These are phyloP conservation scores for Nomada goodeniana DNA, from an alignment of 2,888 invertebrate genomes.

Conservation along the genomic window DNA sequence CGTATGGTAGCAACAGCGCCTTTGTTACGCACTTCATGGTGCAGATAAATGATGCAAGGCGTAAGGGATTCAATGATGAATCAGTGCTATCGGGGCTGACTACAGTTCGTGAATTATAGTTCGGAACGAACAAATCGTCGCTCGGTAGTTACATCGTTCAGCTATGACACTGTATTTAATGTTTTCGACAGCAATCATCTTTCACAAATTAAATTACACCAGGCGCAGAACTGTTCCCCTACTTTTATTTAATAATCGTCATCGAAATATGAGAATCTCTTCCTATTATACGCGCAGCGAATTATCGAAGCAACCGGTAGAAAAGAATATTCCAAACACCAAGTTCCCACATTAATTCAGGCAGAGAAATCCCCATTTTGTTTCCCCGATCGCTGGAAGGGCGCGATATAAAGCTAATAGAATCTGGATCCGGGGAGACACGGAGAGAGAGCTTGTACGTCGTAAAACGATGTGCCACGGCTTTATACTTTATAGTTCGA, in stretches of 20 bases:
- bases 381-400: constrained; percentile 34
- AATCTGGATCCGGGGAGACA: constrained; percentile 68
- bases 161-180: no score
- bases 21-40: neutral
- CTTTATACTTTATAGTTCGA: constrained; percentile 81
- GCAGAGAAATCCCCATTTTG: constrained; percentile 12
- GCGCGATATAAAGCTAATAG: constrained; percentile 73
- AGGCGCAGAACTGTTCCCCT: no score
- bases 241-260: no score
- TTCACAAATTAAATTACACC: no score
- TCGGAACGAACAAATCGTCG: no score
- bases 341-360: neutral
- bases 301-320: neutral
- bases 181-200: no score
- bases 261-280: no score
- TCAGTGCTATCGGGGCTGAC: no score
- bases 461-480: constrained; percentile 74
- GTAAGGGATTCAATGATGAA: neutral
- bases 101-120: no score
- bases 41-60: neutral
- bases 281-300: no score
- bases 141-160: no score
- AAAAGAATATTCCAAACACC: constrained; percentile 8
- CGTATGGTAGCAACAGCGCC: neutral
- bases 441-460: constrained; percentile 75